phyloP scores from a whole-genome alignment of 1,140 invertebrate genomes.

The Macrostomum lignano region DNA sequence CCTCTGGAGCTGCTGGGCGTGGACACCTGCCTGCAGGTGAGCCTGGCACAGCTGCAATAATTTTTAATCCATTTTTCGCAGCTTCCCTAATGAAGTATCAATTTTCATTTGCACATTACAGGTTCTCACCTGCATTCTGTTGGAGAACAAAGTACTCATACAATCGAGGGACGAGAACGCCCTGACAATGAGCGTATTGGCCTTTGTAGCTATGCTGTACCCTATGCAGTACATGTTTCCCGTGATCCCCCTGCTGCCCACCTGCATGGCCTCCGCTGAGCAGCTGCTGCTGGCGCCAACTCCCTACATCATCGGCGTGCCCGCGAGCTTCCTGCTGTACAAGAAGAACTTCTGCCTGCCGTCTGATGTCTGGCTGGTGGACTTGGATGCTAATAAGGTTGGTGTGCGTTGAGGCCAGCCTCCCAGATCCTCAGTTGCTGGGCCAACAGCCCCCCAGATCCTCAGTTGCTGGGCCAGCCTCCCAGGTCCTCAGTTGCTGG shows the following conservation, averaged over 20 bases:
- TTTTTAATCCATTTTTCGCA: too few species aligned
- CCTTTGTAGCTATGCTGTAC: slow-evolving; percentile 89
- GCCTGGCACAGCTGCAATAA: too few species aligned
- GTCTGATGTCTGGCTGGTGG: slow-evolving; percentile 88
- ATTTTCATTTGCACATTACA: too few species aligned
- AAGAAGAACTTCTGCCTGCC: slow-evolving; percentile 80
- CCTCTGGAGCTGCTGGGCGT: slow-evolving; percentile 83
- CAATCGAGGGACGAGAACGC: slow-evolving; percentile 96
- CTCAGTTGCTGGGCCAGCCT: too few species aligned
- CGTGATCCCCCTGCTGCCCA: slow-evolving; percentile 81
- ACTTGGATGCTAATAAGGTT: slow-evolving; percentile 75
- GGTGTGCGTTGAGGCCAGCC: too few species aligned
- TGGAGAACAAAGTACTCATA: slow-evolving; percentile 89
- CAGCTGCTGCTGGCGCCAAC: slow-evolving; percentile 83
- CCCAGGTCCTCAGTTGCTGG: too few species aligned
- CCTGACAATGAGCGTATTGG: slow-evolving; percentile 94
- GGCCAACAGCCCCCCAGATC: too few species aligned
- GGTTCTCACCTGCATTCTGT: slow-evolving; percentile 68
- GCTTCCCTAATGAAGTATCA: too few species aligned
- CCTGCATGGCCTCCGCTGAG: slow-evolving; percentile 88
- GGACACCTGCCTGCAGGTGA: slow-evolving; percentile 76
- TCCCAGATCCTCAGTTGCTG: too few species aligned
- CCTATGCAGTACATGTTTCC: slow-evolving; percentile 99
- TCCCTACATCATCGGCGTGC: slow-evolving; percentile 88
- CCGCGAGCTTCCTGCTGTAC: slow-evolving; percentile 70